Percentiles rank a stretch among this genome's conserved stretches.
Conservation (phyloP, 2,797 vertebrate genomes). For the Erithacus rubecula region DNA sequence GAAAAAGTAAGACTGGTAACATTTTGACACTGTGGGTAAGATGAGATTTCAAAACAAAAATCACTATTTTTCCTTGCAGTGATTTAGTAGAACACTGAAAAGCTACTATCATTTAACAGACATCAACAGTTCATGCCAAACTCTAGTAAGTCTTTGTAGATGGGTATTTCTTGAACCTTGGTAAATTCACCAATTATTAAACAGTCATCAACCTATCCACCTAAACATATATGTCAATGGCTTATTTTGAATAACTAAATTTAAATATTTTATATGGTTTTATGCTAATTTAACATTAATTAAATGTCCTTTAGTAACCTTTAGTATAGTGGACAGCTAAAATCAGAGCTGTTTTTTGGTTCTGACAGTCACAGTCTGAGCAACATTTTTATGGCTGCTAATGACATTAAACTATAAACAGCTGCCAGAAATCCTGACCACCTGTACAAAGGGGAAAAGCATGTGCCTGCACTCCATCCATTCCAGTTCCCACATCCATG, state of each 20-base stretch:
- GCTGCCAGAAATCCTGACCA: constrained; percentile 10
- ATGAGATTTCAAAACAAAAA: neutral
- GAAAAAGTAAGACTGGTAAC: neutral
- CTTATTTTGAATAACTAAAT: neutral
- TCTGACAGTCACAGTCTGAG: neutral
- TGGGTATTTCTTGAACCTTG: neutral
- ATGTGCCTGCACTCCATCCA: neutral
- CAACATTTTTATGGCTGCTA: neutral
- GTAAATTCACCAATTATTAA: neutral
- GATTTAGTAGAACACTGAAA: neutral
- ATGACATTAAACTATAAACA: neutral
- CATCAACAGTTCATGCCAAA: neutral
- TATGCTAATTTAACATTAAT: neutral
- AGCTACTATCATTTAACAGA: neutral
- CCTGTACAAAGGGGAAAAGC: neutral
- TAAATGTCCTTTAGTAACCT: neutral
- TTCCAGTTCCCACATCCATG: neutral
- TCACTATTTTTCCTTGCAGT: neutral
- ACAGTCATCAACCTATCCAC: neutral
- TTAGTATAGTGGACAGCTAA: neutral
- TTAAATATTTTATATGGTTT: neutral
- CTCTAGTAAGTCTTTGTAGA: neutral
- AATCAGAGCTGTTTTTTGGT: neutral
- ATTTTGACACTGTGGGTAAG: neutral
- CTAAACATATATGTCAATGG: neutral